Base-by-base conservation (phyloP, 1,140 invertebrate genomes). In the Ceratosolen solmsi region DNA sequence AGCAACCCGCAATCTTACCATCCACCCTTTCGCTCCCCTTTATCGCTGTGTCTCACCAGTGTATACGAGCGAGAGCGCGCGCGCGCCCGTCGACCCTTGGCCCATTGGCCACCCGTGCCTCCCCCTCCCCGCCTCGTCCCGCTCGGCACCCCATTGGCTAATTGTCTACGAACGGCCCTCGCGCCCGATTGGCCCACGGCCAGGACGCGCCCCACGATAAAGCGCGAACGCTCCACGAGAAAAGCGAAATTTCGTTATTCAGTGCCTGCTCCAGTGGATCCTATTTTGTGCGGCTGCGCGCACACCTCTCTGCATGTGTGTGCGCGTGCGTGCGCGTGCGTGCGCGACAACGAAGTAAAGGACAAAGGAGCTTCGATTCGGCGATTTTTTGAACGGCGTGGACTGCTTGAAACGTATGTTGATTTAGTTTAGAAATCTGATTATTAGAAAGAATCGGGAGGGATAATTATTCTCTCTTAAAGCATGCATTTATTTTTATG, bases 131-230 rank as follows among this genome's bases (percentile, higher is more conserved):
- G 49, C 68, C 74, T 36, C 41, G 1, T 49, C 5, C 33, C 46
- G 22, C 13, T 5, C 33, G 41, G 22, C 46, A 4, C 41, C 25
- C 41, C 65, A 82, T 82, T 82, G 80, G 80, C 73, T 82, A 82
- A 82, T 82, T 82, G 80, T 20, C 0, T 0, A 11, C 30, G 49
- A 51, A 63, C 63, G 71, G 41, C 63, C 17, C 33, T 56, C 60
- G 25, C 30, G n/a, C 63, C 49, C 33, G 46, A 82, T 82, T 82
- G 80, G 80, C 51, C 30, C n/a, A 15, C 17, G 38, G 2, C n/a
- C 15, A 36, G 65, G 65, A 41, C 36, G 38, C 70, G 27, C n/a
- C 41, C 70, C 41, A 7, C n/a, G 17, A 56, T 13, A 33, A 49
- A 72, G 71, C 11, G 25, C 8, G 41, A 71, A 71, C 20, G 70